Conservation (phyloP, 2,113 vertebrate species). For the Sigmodon hispidus region DNA sequence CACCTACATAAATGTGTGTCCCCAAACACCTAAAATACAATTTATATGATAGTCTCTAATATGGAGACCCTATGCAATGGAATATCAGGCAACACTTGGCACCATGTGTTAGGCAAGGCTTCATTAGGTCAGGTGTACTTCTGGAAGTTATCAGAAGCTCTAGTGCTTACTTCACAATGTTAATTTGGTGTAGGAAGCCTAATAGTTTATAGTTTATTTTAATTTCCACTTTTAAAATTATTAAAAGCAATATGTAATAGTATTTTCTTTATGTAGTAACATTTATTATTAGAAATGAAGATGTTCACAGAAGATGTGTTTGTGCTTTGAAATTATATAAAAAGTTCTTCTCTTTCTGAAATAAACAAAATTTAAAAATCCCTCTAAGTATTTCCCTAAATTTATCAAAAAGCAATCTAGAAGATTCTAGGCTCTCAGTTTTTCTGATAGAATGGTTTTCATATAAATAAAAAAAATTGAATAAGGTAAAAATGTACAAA, state of each 20-base stretch:
- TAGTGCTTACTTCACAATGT: not conserved
- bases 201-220: not conserved
- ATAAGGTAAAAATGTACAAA: not conserved
- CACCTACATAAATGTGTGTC: not conserved
- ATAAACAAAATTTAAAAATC: not conserved
- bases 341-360: not conserved
- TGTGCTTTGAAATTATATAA: not conserved
- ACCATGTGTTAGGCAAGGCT: not conserved
- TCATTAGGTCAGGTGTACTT: accelerated
- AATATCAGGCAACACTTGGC: not conserved
- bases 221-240: not conserved
- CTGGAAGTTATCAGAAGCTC: not conserved
- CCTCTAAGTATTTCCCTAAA: not conserved
- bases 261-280: not conserved
- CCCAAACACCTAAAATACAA: not conserved
- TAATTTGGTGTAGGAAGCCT: not conserved
- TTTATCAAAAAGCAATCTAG: not conserved
- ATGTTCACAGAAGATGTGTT: not conserved
- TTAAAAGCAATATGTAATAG: not conserved
- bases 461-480: not conserved
- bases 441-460: not conserved
- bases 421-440: not conserved
- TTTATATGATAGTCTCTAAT: not conserved
- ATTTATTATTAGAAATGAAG: not conserved
- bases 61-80: not conserved